Percentiles rank a stretch among this genome's conserved stretches.
phyloP scores from a whole-genome alignment of 2,888 invertebrate genomes.

The Tetranychus piercei region DNA sequence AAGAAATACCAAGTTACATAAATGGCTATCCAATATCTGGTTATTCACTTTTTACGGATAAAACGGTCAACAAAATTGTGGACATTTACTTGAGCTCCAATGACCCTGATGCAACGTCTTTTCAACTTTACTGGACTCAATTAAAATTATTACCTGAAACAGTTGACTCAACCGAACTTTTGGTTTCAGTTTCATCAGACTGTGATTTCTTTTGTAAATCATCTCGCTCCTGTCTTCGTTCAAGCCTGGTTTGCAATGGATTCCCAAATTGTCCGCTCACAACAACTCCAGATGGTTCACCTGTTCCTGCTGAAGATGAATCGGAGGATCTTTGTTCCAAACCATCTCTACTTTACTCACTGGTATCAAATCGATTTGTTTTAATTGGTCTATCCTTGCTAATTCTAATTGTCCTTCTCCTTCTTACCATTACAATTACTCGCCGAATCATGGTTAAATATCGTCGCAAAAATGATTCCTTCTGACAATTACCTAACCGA shows the following conservation, averaged over 20 bases:
- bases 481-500: constrained; percentile 7
- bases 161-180: constrained; percentile 14
- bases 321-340: not conserved
- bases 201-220: constrained; percentile 59
- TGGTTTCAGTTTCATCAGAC: constrained; percentile 32
- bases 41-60: not conserved
- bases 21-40: constrained; percentile 3
- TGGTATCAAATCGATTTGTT: constrained; percentile 2
- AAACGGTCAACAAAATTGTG: not conserved
- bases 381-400: not conserved
- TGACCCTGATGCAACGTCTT: not conserved
- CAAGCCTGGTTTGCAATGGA: constrained; percentile 10
- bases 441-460: not conserved
- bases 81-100: constrained; percentile 8
- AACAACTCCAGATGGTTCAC: not conserved
- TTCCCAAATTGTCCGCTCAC: constrained; percentile 10
- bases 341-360: not conserved
- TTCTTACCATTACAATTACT: not conserved
- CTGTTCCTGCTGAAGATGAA: constrained; percentile 2
- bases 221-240: not conserved
- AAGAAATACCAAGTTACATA: constrained; percentile 5
- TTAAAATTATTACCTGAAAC: constrained; percentile 16
- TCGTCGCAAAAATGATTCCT: not conserved
- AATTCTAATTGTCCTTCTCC: constrained; percentile 2
- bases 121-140: constrained; percentile 17